These are phyloP conservation scores for Falco concolor DNA, from an alignment of 2,797 vertebrate genomes.

Conservation along the genomic window DNA sequence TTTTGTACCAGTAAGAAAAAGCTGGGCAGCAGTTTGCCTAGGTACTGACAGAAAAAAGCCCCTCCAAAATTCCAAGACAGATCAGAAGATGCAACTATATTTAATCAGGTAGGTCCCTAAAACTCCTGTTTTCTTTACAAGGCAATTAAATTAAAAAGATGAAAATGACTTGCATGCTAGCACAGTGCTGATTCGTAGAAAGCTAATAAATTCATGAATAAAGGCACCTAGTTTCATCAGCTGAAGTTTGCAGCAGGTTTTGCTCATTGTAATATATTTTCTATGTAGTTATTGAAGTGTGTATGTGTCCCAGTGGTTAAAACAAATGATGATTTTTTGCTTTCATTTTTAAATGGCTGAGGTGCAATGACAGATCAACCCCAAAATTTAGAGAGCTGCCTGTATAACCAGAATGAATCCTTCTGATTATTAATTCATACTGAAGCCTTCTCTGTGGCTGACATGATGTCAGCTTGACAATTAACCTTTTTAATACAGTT, in stretches of 20 bases:
- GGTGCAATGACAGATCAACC: not conserved
- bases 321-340: not conserved
- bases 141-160: not conserved
- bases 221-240: not conserved
- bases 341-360: not conserved
- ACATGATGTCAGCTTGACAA: not conserved
- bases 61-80: not conserved
- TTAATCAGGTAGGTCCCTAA: not conserved
- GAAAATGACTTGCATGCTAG: not conserved
- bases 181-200: not conserved
- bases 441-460: not conserved
- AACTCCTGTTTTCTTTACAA: not conserved
- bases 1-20: not conserved
- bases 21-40: not conserved
- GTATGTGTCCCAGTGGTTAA: not conserved
- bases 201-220: not conserved
- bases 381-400: not conserved
- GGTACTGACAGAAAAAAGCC: not conserved
- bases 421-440: not conserved
- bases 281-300: not conserved
- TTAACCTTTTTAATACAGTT: not conserved
- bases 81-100: not conserved
- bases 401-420: not conserved
- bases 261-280: not conserved
- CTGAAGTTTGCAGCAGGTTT: not conserved